Percentiles rank a stretch among this genome's conserved stretches.
These are phyloP conservation scores for Drosophila lacicola DNA, from an alignment of 2,888 invertebrate species.

Conservation along the genomic window DNA sequence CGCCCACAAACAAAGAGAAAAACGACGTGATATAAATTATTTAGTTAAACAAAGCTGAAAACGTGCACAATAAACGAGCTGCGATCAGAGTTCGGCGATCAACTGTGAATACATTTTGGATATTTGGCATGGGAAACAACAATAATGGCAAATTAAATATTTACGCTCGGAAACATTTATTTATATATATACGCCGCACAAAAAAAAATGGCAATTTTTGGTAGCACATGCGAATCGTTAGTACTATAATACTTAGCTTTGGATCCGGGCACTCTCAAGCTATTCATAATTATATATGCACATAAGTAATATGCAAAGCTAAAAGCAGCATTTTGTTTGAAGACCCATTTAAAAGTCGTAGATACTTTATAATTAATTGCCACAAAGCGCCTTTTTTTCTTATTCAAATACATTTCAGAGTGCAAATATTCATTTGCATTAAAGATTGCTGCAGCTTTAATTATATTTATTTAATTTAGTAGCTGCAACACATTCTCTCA, in stretches of 20 bases:
- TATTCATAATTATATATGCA: slow-evolving; percentile 24
- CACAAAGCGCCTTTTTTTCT: neutral
- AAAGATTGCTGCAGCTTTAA: slow-evolving; percentile 1
- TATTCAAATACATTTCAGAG: neutral
- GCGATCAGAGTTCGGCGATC: slow-evolving; percentile 19
- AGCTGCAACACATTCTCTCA: no score
- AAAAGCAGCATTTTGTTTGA: slow-evolving; percentile 10
- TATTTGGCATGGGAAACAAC: slow-evolving; percentile 32
- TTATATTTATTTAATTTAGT: slow-evolving; percentile 1
- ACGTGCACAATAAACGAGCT: slow-evolving; percentile 47
- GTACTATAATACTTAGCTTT: neutral
- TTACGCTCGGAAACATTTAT: slow-evolving; percentile 34
- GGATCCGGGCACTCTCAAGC: neutral
- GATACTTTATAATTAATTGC: neutral
- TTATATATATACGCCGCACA: slow-evolving; percentile 23
- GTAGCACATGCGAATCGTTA: slow-evolving; percentile 32
- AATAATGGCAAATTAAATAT: slow-evolving; percentile 63
- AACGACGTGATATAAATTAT: slow-evolving; percentile 66
- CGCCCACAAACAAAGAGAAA: slow-evolving; percentile 46
- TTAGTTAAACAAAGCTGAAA: slow-evolving; percentile 52
- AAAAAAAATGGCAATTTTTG: slow-evolving; percentile 38
- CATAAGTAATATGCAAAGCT: slow-evolving; percentile 25
- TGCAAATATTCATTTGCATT: slow-evolving; percentile 13
- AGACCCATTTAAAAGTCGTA: slow-evolving; percentile 7
- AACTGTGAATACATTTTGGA: slow-evolving; percentile 46